Evolutionary conservation across 2,113 vertebrate genomes (phyloP), one percentile per base, ranked within the genome.

Genomic region (Dasyornis broadbenti): DNA sequence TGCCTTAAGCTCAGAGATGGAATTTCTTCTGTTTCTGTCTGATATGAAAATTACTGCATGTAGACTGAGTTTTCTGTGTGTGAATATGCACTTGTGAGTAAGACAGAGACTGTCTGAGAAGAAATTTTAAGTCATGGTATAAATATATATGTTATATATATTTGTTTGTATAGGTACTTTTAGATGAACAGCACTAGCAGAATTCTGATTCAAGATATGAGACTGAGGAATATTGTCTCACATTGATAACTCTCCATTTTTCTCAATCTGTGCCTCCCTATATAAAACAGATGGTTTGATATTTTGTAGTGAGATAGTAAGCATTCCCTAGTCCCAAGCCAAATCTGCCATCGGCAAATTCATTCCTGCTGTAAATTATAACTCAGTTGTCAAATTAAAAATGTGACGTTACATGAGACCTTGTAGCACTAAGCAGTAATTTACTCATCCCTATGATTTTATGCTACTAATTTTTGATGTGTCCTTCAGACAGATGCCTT

Each of bases 361-460:
- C 52, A 52, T 85, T 95, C 44, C 69, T 87, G 75, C 60, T 90
- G 72, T 94, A 96, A 97, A 94, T 96, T 97, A 92, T 93, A 96
- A 96, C 79, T 95, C 92, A 82, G 75, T 60, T 92, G 91, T 95
- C 88, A 90, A 95, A 96, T 96, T 95, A 91, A 90, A 85, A 92
- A 69, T 73, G 65, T 94, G 83, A 95, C 5, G 40, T 93, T 95
- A 70, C 80, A 83, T 77, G 88, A 96, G 93, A 95, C 92, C 85
- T 96, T 92, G 88, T 56, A 88, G 85, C 82, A 78, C 76, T 65
- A 83, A 96, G 85, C 92, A 95, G 91, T 96, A 89, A 94, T 94
- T 92, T 95, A 63, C 91, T 59, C 59, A 82, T 94, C 81, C 26
- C 35, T 91, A 21, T 91, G 89, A 82, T 91, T 94, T 31, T 91